phyloP scores from a whole-genome alignment of 1,140 invertebrate genomes.

The Brachionus asplanchnoidis region DNA sequence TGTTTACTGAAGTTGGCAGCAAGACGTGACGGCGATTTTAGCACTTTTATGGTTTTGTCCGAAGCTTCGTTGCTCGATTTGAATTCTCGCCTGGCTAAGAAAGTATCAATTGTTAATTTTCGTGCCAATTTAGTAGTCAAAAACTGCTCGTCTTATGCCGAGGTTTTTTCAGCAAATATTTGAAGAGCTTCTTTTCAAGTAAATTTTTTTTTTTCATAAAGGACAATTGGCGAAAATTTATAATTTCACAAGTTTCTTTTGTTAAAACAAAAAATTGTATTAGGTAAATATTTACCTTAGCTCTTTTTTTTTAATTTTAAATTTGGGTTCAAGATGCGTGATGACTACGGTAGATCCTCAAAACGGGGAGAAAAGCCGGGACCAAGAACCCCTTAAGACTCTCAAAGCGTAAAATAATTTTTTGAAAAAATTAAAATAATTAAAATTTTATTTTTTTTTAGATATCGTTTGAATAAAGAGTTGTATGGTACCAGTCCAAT shows the following conservation, averaged over 20 bases:
- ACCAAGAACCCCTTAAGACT: conserved; percentile 50
- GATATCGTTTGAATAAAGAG: neutral
- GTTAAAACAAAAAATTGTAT: conserved; percentile 46
- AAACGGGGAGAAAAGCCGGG: conserved; percentile 45
- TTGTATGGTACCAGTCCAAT: neutral
- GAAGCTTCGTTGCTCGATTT: neutral
- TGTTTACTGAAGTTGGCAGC: neutral
- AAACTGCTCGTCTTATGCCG: conserved; percentile 23
- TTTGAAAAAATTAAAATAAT: neutral
- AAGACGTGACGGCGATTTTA: neutral
- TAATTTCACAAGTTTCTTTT: conserved; percentile 46
- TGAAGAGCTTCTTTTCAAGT: neutral
- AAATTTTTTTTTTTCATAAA: conserved; percentile 40
- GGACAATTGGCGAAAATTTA: conserved; percentile 48
- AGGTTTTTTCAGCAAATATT: neutral
- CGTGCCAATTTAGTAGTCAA: conserved; percentile 31
- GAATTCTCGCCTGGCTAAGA: neutral
- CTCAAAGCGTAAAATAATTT: conserved; percentile 45
- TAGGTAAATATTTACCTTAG: neutral
- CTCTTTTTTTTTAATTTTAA: neutral
- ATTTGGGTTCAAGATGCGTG: conserved; percentile 45
- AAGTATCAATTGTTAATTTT: conserved; percentile 36
- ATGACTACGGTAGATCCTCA: conserved; percentile 50
- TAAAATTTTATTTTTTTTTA: neutral
- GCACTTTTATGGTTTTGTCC: conserved; percentile 25